Evolutionary conservation across 2,113 vertebrate genomes (phyloP), one percentile per base, ranked within the genome.

Genomic region (Cavia aperea): DNA sequence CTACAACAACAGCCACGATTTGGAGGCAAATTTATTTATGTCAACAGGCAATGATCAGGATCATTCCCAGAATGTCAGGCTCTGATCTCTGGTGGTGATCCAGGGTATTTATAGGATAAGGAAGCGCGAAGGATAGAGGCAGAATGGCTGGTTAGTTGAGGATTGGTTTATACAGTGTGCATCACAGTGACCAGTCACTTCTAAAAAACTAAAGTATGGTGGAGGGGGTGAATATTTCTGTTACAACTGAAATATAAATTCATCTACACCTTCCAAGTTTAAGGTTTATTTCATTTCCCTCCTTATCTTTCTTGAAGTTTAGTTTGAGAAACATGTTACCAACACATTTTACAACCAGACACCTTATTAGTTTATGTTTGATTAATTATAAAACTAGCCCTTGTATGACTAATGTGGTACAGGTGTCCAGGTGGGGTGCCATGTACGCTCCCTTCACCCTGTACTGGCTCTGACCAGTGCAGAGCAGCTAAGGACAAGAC

Each of bases 331-430:
- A 91, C 81, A 72, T 72, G n/a, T 19, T 43, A 72, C n/a, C 39
- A 72, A 72, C 21, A 10, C 70, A 72, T 72, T 72, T 72, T n/a
- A 70, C 68, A 70, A n/a, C 2, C 68, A 70, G 68, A 39, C 7
- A 70, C 12, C 66, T 70, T n/a, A 43, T 24, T 39, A 72, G 70
- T 72, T 24, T 39, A n/a, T 49, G 31, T 77, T 31, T 77, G 49
- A 89, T 68, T 85, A 77, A 92, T 75, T 82, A 78, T 43, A 89
- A 86, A 92, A 90, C 70, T 13, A 89, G 18, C 43, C 77, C 43
- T 66, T 60, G 60, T 84, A 29, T 62, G 36, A 75, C 19, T 77
- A 68, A 79, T 36, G 19, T 73, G 68, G 39, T 60, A 1, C 39
- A 62, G 12, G 43, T 60, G 31, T 81, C 66, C 46, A 85, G 88